Percentiles rank a stretch among this genome's conserved stretches.
These are phyloP conservation scores for Pelobates cultripes DNA, from an alignment of 2,797 vertebrate genomes.

Conservation along the genomic window DNA sequence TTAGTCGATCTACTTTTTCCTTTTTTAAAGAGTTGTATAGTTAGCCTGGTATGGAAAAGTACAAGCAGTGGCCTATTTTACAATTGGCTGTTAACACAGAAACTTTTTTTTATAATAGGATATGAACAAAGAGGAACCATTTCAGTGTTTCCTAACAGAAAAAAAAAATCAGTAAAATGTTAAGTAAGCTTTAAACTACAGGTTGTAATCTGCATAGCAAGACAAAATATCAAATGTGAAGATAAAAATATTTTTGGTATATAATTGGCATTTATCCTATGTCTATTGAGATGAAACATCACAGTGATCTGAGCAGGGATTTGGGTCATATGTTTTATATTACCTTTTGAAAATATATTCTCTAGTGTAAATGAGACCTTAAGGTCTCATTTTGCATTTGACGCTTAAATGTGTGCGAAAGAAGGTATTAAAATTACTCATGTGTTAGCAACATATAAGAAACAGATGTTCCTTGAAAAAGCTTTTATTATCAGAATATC, in stretches of 20 bases:
- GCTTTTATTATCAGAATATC: slow-evolving; percentile 20
- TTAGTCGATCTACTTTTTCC: neutral
- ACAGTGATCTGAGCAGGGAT: slow-evolving; percentile 43
- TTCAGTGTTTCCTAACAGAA: slow-evolving; percentile 49
- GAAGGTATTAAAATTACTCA: slow-evolving; percentile 35
- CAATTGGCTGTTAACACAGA: slow-evolving; percentile 37
- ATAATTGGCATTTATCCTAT: slow-evolving; percentile 56
- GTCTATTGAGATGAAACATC: slow-evolving; percentile 52
- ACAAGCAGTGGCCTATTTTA: slow-evolving; percentile 46
- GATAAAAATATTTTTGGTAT: slow-evolving; percentile 52
- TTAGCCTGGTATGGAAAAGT: neutral
- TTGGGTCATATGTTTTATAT: slow-evolving; percentile 48
- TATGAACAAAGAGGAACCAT: slow-evolving; percentile 53
- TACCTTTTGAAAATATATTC: slow-evolving; percentile 46
- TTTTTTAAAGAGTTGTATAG: slow-evolving; percentile 16
- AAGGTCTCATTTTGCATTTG: slow-evolving; percentile 52
- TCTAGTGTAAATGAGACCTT: slow-evolving; percentile 54
- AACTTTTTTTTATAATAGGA: slow-evolving; percentile 56
- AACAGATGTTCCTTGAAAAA: slow-evolving; percentile 6
- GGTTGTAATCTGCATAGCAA: slow-evolving; percentile 53
- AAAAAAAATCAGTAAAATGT: slow-evolving; percentile 40
- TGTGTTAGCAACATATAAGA: slow-evolving; percentile 38
- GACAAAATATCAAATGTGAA: slow-evolving; percentile 48
- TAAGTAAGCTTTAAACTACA: slow-evolving; percentile 49
- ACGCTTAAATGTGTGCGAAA: slow-evolving; percentile 46